phyloP scores from a whole-genome alignment of 2,113 vertebrate genomes.

The Romanogobio albipinnatus region DNA sequence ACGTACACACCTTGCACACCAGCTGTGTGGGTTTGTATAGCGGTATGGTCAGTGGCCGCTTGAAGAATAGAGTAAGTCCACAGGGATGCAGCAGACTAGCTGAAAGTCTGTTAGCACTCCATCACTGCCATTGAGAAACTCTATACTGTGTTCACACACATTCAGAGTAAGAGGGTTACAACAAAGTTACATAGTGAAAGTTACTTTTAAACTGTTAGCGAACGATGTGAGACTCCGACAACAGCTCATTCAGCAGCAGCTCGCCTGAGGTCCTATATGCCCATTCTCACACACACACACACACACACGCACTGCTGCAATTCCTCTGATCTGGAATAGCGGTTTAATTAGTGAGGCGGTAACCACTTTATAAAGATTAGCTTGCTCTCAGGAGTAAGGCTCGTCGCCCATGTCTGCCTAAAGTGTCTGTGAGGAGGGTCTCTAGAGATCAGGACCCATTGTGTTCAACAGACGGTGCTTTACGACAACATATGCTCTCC shows the following conservation, averaged over 20 bases:
- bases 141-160: slow-evolving; percentile 58
- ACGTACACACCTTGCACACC: not conserved
- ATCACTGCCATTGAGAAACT: slow-evolving; percentile 67
- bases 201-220: slow-evolving; percentile 6
- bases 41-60: slow-evolving; percentile 41
- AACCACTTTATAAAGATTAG: slow-evolving; percentile 76
- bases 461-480: slow-evolving; percentile 73
- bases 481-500: slow-evolving; percentile 78
- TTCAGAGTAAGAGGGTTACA: slow-evolving; percentile 42
- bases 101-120: slow-evolving; percentile 62
- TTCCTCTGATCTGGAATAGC: slow-evolving; percentile 35
- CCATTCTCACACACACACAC: not conserved
- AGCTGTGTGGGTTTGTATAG: slow-evolving; percentile 13
- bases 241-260: slow-evolving; percentile 9
- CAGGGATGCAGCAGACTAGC: slow-evolving; percentile 53
- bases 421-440: slow-evolving; percentile 64
- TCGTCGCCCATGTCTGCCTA: slow-evolving; percentile 66
- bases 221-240: not conserved
- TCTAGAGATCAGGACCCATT: slow-evolving; percentile 44
- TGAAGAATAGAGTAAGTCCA: slow-evolving; percentile 65
- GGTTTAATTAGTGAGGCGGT: slow-evolving; percentile 63
- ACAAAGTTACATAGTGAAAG: slow-evolving; percentile 14
- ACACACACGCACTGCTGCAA: not conserved
- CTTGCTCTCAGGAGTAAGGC: slow-evolving; percentile 64
- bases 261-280: not conserved